Base-by-base conservation (phyloP, 2,888 invertebrate genomes). In the Polyommatus iphigenia region DNA sequence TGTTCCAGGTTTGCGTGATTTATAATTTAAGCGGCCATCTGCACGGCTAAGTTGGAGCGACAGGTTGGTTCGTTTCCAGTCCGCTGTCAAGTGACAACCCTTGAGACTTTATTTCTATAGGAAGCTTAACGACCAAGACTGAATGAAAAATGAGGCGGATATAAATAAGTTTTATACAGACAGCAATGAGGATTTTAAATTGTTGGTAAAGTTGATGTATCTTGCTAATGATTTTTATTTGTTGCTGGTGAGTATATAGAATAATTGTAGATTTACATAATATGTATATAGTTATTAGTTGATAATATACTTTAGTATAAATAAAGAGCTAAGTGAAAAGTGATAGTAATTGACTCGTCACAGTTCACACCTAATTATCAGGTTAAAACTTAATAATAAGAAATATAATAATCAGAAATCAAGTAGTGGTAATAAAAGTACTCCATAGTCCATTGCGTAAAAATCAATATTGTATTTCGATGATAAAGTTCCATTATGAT, bases 11-110 rank as follows among this genome's bases (percentile, higher is more conserved):
- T 86, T 86, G 82, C 85, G 82, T 87, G 88, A 89, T 90, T 90
- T 88, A 91, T 90, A 88, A 90, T 91, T 90, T 88, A 91, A 88
- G 85, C 86, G 82, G 81, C 82, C 81, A 79, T 81, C 81, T 79
- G 78, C 78, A 76, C 78, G 82, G 71, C 54, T 81, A 84, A 85
- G 84, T 82, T 79, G 81, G 78, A 79, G 77, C 80, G 79, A 78
- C 73, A 73, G 57, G 57, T 73, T 72, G 72, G 73, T 72, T 78
- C 72, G 78, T 54, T 41, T 72, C 72, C 71, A 73, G 59, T 78
- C 46, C 41, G 73, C 41, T 46, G 62, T 41, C 62, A 78, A 10
- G 73, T 41, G 59, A n/a, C 59, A 59, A 15, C 36, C 41, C 41
- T 59, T 62, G 77, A 77, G 73, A 71, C 41, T 77, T 59, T 20